These are phyloP conservation scores for Eurytoma californica DNA, from an alignment of 2,888 invertebrate species.

Conservation along the genomic window DNA sequence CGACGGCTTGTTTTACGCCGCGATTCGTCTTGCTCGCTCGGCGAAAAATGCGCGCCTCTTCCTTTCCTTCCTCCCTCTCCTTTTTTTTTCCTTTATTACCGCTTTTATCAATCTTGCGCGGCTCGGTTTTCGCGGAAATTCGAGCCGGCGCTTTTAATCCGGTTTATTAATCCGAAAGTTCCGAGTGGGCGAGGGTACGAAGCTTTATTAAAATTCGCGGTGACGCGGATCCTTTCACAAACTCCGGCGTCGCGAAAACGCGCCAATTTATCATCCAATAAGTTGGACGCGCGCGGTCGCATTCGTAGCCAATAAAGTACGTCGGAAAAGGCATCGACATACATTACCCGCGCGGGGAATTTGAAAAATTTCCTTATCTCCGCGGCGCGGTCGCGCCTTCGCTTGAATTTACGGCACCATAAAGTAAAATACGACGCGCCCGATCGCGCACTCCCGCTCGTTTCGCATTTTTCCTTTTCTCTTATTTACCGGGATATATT, in stretches of 20 bases:
- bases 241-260: too few relatives aligned
- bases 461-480: neutral
- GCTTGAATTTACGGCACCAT: conserved; percentile 42
- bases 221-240: too few relatives aligned
- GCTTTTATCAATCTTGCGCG: too few relatives aligned
- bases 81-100: too few relatives aligned
- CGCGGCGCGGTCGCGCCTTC: conserved; percentile 1
- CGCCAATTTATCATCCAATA: too few relatives aligned
- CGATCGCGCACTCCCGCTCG: too few relatives aligned
- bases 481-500: neutral
- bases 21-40: conserved; percentile 1
- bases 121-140: too few relatives aligned
- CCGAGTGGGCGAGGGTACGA: too few relatives aligned
- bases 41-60: neutral
- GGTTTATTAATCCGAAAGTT: too few relatives aligned
- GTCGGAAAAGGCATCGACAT: neutral
- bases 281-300: neutral
- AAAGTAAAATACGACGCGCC: conserved; percentile 46
- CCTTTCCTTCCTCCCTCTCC: too few relatives aligned
- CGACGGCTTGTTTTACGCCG: neutral
- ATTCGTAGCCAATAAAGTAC: neutral
- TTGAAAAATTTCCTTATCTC: conserved; percentile 14
- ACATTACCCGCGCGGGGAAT: conserved; percentile 9
- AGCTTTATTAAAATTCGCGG: too few relatives aligned
- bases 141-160: too few relatives aligned